These are phyloP conservation scores for Agriotes lineatus DNA, from an alignment of 2,888 invertebrate species.

Conservation along the genomic window DNA sequence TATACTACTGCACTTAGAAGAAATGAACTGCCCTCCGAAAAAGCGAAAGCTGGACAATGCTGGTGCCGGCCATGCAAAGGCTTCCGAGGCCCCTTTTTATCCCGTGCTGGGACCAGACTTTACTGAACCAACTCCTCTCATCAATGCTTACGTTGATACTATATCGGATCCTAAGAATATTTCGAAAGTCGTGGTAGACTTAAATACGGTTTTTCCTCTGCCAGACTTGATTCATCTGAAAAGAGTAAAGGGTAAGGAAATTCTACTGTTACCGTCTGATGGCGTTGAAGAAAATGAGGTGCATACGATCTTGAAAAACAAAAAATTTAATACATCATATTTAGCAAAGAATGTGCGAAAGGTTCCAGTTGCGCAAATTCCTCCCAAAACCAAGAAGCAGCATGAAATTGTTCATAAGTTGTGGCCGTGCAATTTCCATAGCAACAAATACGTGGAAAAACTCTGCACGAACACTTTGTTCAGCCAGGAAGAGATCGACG, in stretches of 20 bases:
- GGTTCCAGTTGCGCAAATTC: slow-evolving; percentile 71
- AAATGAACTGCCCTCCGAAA: slow-evolving; percentile 38
- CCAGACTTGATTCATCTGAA: slow-evolving; percentile 79
- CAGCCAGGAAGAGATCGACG: slow-evolving; percentile 65
- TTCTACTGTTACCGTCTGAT: slow-evolving; percentile 69
- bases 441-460: slow-evolving; percentile 79
- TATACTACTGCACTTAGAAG: not conserved
- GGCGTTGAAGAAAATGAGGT: slow-evolving; percentile 55
- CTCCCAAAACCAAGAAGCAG: slow-evolving; percentile 77
- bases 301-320: slow-evolving; percentile 61
- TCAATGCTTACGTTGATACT: slow-evolving; percentile 72
- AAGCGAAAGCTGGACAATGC: slow-evolving; percentile 40
- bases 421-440: slow-evolving; percentile 91
- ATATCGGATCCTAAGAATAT: slow-evolving; percentile 73
- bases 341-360: slow-evolving; percentile 70
- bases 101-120: slow-evolving; percentile 72
- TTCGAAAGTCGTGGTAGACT: slow-evolving; percentile 72
- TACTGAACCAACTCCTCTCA: slow-evolving; percentile 66
- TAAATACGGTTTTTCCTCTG: slow-evolving; percentile 73
- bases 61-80: not conserved
- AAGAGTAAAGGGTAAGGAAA: slow-evolving; percentile 73
- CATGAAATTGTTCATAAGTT: slow-evolving; percentile 71
- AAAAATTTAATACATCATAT: slow-evolving; percentile 67
- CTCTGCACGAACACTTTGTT: slow-evolving; percentile 75
- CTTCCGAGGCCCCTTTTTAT: slow-evolving; percentile 19